phyloP scores from a whole-genome alignment of 2,113 vertebrate species.

The Potamarius usumacintae region DNA sequence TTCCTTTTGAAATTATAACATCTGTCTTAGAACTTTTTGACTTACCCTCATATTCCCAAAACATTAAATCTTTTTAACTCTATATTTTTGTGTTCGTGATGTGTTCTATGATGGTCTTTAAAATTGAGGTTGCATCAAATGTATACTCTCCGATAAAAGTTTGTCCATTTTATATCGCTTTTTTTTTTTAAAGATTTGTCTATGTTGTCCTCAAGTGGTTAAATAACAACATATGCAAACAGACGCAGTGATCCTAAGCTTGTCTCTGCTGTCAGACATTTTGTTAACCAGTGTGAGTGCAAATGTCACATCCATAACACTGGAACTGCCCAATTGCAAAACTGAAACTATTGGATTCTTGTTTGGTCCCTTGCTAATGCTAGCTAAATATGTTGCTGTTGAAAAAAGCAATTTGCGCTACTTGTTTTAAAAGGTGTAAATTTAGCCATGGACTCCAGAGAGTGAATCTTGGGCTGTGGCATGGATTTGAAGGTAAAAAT shows the following conservation, averaged over 20 bases:
- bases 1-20: too few relatives aligned
- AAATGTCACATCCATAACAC: neutral
- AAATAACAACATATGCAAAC: neutral
- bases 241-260: neutral
- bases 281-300: neutral
- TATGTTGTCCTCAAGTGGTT: neutral
- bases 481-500: neutral
- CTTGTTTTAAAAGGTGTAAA: neutral
- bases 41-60: neutral
- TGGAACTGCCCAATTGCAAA: neutral
- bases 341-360: neutral
- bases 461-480: neutral
- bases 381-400: neutral
- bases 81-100: neutral
- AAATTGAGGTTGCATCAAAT: neutral
- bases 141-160: neutral
- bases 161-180: too few relatives aligned
- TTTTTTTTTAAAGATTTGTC: neutral
- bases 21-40: too few relatives aligned
- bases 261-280: neutral
- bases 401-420: neutral
- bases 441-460: neutral
- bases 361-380: neutral
- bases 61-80: neutral
- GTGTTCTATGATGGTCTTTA: neutral